These are phyloP conservation scores for Acromyrmex echinatior DNA, from an alignment of 1,140 invertebrate species.

Conservation along the genomic window DNA sequence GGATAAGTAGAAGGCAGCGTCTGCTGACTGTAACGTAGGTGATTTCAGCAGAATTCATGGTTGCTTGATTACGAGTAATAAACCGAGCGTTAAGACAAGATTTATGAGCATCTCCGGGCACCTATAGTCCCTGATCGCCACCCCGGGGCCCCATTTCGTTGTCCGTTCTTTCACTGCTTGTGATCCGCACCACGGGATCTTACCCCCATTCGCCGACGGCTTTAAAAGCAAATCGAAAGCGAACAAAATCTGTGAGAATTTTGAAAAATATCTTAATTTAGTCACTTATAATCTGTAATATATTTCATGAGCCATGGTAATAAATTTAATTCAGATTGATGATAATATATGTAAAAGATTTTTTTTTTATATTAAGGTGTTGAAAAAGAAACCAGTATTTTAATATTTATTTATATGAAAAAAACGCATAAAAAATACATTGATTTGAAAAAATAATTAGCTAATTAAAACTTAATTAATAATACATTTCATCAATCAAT, in stretches of 20 bases:
- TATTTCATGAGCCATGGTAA: background rate
- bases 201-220: constrained; percentile 31
- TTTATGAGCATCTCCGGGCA: constrained; percentile 82
- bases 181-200: constrained; percentile 39
- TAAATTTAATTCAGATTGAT: constrained; percentile 1
- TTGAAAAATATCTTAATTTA: background rate
- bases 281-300: background rate
- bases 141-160: constrained; percentile 74
- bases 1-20: constrained; percentile 81
- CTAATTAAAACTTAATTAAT: background rate
- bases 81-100: constrained; percentile 85
- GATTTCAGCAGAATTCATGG: constrained; percentile 86
- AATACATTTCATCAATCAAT: background rate
- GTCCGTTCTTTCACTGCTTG: constrained; percentile 56
- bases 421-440: background rate
- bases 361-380: no score
- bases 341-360: background rate
- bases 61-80: constrained; percentile 86
- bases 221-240: constrained; percentile 34
- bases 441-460: constrained; percentile 6
- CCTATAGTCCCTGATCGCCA: constrained; percentile 83
- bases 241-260: constrained; percentile 6
- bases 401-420: background rate
- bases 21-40: constrained; percentile 81
- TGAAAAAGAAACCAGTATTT: background rate